A percentile compares a stretch with the other conserved stretches of the same genome.
phyloP scores from a whole-genome alignment of 2,113 vertebrate species.

The Ciconia boyciana region DNA sequence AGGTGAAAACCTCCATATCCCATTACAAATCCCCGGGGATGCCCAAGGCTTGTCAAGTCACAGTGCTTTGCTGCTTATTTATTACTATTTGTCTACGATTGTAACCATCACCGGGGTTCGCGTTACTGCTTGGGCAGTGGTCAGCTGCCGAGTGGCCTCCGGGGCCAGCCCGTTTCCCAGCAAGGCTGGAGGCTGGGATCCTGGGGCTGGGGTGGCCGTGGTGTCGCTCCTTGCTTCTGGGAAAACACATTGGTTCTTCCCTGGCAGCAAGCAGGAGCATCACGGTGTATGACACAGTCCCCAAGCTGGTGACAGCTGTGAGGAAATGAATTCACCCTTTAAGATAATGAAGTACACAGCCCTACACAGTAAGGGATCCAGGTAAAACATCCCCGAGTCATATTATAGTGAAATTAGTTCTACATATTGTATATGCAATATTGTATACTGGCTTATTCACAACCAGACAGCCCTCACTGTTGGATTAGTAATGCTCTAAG shows the following conservation, averaged over 20 bases:
- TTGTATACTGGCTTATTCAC: neutral
- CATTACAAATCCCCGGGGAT: conserved; percentile 51
- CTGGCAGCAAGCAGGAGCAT: neutral
- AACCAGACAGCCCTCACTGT: neutral
- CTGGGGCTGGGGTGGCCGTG: neutral
- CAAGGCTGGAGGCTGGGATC: neutral
- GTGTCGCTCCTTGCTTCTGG: neutral
- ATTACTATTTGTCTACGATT: conserved; percentile 23
- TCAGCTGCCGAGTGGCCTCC: neutral
- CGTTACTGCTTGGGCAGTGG: neutral
- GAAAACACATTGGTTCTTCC: neutral
- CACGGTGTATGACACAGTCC: neutral
- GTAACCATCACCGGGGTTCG: neutral
- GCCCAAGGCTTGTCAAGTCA: conserved; percentile 26
- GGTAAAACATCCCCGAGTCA: neutral
- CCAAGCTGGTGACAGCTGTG: neutral
- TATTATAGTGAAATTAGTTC: neutral
- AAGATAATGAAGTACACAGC: neutral
- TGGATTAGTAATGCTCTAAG: neutral
- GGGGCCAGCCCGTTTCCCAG: neutral
- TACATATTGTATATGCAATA: neutral
- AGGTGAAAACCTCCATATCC: conserved; percentile 61
- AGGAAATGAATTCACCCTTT: neutral
- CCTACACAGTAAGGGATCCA: neutral
- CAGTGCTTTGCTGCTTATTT: conserved; percentile 55